Evolutionary conservation across 2,797 vertebrate genomes (phyloP), one percentile per base, ranked within the genome.

Genomic region (Lepilemur septentrionalis): DNA sequence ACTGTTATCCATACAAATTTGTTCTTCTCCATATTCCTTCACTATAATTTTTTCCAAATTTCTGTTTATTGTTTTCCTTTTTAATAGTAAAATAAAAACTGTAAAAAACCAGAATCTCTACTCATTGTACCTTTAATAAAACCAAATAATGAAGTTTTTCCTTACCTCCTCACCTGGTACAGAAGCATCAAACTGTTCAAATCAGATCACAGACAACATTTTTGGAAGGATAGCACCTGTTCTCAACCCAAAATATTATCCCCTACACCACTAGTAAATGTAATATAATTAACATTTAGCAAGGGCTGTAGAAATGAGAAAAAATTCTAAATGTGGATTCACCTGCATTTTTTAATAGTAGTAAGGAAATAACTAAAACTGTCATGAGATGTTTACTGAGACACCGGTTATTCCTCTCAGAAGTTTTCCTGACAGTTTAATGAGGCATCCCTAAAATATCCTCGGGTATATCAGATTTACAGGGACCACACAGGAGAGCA

Each of bases 371-470:
- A 94, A 70, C 80, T 5, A 46, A 86, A 91, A 79, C 14, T 72
- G 35, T 23, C 28, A 11, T 7, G 28, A 72, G 23, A 48, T 43
- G 0, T 23, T 91, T 86, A 43, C 38, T 52, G 41, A 83, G 46
- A 86, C 41, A 6, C 17, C 82, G 41, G 28, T 52, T 97, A 52
- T 59, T 61, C 9, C 43, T 88, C n/a, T 65, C 4, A 9, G 65
- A 28, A 79, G 5, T 86, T 88, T 90, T 76, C 9, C 55, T 92
- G 35, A 35, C 35, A 89, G 25, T 85, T 95, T 89, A 83, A 94
- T 52, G 70, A 92, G 59, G 32, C 10, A 11, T 82, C 65, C 55
- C 81, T 28, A 79, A 97, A 84, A 73, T 7, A 87, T 30, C 17
- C 35, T 55, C 28, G 38, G n/a, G 38, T 14, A 8, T 30, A 35